Conservation (phyloP, 2,888 invertebrate species). For the Lochmaea crataegi region DNA sequence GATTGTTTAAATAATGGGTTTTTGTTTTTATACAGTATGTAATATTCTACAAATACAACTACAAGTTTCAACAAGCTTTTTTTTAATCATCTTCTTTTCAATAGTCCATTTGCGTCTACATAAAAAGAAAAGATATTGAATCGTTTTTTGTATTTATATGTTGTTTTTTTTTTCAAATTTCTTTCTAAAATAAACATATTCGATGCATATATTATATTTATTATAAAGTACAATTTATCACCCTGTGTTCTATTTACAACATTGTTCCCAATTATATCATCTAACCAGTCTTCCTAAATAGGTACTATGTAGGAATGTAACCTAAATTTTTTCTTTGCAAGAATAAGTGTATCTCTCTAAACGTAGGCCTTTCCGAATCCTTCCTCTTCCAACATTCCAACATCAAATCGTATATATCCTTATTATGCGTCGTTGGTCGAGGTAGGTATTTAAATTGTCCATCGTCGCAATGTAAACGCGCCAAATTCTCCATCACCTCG, state of each 20-base stretch:
- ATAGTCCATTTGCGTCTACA: background rate
- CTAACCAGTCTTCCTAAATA: conserved; percentile 61
- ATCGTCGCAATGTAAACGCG: conserved; percentile 75
- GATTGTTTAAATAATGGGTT: conserved; percentile 1
- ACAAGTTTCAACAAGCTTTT: conserved; percentile 5
- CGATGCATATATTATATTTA: conserved; percentile 6
- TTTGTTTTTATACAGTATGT: conserved; percentile 2
- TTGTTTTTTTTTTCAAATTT: background rate
- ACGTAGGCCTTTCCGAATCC: conserved; percentile 79
- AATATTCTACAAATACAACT: background rate
- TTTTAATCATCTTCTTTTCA: background rate
- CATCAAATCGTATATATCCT: conserved; percentile 88
- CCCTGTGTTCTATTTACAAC: conserved; percentile 66
- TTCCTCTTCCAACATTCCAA: conserved; percentile 86
- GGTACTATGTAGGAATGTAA: conserved; percentile 67
- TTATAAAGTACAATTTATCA: conserved; percentile 56
- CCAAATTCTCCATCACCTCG: conserved; percentile 84
- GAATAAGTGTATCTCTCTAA: conserved; percentile 85
- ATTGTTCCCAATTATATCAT: conserved; percentile 57
- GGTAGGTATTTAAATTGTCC: conserved; percentile 73
- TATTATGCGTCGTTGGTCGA: conserved; percentile 68
- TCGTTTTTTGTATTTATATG: background rate
- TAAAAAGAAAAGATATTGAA: background rate
- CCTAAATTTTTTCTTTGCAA: conserved; percentile 79
- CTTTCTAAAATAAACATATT: conserved; percentile 21